These are phyloP conservation scores for Stegana nigrithorax DNA, from an alignment of 2,888 invertebrate genomes.

Conservation along the genomic window DNA sequence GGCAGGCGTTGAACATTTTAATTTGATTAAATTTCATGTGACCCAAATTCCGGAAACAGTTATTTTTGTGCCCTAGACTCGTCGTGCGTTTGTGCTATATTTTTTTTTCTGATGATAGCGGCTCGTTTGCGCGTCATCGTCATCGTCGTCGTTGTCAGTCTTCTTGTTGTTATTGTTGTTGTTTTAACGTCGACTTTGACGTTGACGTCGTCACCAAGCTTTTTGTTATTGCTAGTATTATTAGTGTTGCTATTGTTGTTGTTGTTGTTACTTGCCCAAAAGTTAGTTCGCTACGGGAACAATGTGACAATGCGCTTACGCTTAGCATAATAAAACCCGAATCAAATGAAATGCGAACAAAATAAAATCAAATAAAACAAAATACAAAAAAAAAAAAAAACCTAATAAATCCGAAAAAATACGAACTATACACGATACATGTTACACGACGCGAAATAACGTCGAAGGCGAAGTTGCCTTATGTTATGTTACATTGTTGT, in stretches of 20 bases:
- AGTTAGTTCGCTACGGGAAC: too few species aligned
- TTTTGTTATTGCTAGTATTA: slow-evolving; percentile 13
- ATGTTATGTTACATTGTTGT: too few species aligned
- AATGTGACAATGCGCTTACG: too few species aligned
- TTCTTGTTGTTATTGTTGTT: neutral
- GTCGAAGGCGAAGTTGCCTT: too few species aligned
- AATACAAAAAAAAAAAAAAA: slow-evolving; percentile 1
- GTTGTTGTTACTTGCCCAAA: neutral
- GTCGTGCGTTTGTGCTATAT: too few species aligned
- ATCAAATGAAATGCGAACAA: too few species aligned
- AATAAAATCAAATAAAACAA: slow-evolving; percentile 1
- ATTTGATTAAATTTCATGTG: slow-evolving; percentile 64
- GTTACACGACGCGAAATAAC: too few species aligned
- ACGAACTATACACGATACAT: too few species aligned
- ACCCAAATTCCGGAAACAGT: slow-evolving; percentile 61
- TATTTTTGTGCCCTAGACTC: slow-evolving; percentile 55
- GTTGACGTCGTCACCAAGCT: slow-evolving; percentile 24
- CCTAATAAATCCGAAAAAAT: too few species aligned
- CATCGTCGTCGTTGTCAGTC: neutral
- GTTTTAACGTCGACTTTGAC: neutral
- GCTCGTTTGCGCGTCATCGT: slow-evolving; percentile 24
- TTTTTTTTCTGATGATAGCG: neutral
- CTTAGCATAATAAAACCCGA: too few species aligned
- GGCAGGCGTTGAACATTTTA: slow-evolving; percentile 50
- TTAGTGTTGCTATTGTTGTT: neutral